Percentiles rank a stretch among this genome's conserved stretches.
Evolutionary conservation across 2,113 vertebrate species (phyloP).

Genomic region (Syngnathus scovelli): DNA sequence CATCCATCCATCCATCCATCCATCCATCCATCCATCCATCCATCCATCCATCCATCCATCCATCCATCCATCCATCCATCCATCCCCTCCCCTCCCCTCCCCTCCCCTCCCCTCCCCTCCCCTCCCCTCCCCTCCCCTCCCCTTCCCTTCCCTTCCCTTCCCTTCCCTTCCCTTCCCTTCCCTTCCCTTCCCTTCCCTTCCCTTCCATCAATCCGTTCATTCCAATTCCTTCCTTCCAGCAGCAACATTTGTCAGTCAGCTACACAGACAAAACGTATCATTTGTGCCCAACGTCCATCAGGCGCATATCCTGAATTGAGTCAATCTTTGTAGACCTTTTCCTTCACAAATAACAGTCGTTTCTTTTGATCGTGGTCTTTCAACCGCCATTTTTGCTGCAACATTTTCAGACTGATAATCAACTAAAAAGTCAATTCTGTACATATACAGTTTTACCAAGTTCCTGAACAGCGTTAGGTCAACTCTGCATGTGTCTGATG

Average conservation of each 20-base stretch:
- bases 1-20: not conserved
- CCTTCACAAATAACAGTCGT: conserved; percentile 10
- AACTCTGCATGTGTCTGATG: conserved; percentile 2
- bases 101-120: not conserved
- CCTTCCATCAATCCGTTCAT: not conserved
- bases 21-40: not conserved
- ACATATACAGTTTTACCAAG: not conserved
- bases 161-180: not conserved
- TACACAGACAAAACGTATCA: conserved; percentile 21
- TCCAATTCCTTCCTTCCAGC: not conserved
- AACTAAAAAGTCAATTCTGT: not conserved
- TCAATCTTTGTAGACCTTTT: conserved; percentile 5
- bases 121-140: not conserved
- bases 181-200: not conserved
- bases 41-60: not conserved
- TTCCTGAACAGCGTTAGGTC: not conserved
- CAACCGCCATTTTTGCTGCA: conserved; percentile 8
- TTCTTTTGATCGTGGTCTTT: conserved; percentile 13
- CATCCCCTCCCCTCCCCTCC: too few relatives aligned
- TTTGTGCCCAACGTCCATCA: conserved; percentile 28
- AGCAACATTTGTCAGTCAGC: conserved; percentile 23
- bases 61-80: not conserved
- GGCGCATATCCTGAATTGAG: not conserved
- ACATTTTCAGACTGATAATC: conserved; percentile 3
- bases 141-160: not conserved